Percentiles rank a stretch among this genome's conserved stretches.
These are phyloP conservation scores for Carterocephalus palaemon DNA, from an alignment of 2,888 invertebrate species.

Conservation along the genomic window DNA sequence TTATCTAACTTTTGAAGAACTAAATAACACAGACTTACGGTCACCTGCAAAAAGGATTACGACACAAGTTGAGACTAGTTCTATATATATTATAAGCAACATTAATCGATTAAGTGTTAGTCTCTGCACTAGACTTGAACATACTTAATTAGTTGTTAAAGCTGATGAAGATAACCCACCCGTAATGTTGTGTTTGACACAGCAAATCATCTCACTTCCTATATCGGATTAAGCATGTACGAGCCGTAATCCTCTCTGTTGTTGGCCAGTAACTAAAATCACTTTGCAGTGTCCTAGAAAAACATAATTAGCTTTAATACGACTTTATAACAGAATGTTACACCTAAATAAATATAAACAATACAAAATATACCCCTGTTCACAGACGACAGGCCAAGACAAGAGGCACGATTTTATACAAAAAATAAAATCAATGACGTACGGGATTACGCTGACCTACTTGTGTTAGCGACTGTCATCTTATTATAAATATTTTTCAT, in stretches of 20 bases:
- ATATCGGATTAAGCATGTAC: constrained; percentile 37
- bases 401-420: constrained; percentile 76
- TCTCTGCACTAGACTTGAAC: constrained; percentile 35
- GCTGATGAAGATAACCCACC: constrained; percentile 41
- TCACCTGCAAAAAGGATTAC: constrained; percentile 63
- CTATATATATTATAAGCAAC: constrained; percentile 32
- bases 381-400: constrained; percentile 78
- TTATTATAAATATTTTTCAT: constrained; percentile 70
- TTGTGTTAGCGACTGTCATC: constrained; percentile 78
- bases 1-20: constrained; percentile 70
- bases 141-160: constrained; percentile 37
- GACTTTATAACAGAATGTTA: constrained; percentile 53
- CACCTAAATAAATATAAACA: constrained; percentile 63
- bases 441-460: constrained; percentile 64
- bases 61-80: constrained; percentile 53
- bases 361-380: constrained; percentile 65
- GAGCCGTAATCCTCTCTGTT: constrained; percentile 58
- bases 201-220: constrained; percentile 26
- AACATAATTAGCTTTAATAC: constrained; percentile 71
- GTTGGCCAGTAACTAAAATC: constrained; percentile 60
- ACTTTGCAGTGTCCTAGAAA: constrained; percentile 61
- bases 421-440: constrained; percentile 74
- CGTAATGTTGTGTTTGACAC: constrained; percentile 41
- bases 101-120: constrained; percentile 34
- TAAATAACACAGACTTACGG: constrained; percentile 75